Evolutionary conservation across 2,113 vertebrate genomes (phyloP).

Genomic region (Thoracochromis brauschi): DNA sequence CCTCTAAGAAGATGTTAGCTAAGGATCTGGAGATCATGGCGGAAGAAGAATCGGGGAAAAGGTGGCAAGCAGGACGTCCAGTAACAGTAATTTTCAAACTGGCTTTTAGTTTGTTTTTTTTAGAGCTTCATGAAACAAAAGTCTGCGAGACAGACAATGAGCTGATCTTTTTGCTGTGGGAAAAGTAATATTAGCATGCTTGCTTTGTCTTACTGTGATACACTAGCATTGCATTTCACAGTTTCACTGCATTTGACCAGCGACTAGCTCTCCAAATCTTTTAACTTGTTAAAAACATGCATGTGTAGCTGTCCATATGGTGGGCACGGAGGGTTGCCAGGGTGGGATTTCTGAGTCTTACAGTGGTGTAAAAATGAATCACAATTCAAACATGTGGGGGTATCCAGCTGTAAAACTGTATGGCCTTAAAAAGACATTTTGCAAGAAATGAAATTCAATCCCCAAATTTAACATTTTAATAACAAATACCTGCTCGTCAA

Average conservation of each 20-base stretch:
- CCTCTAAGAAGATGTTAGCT: neutral
- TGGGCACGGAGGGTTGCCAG: neutral
- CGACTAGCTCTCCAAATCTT: neutral
- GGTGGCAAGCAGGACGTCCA: neutral
- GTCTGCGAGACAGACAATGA: neutral
- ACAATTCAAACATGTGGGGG: neutral
- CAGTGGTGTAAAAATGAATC: neutral
- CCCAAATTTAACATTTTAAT: neutral
- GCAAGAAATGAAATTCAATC: neutral
- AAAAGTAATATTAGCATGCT: neutral
- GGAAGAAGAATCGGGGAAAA: neutral
- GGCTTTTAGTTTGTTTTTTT: neutral
- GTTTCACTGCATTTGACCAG: neutral
- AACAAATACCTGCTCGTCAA: neutral
- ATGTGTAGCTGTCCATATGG: neutral
- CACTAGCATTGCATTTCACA: neutral
- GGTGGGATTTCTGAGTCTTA: neutral
- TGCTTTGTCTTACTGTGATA: neutral
- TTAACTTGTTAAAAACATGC: neutral
- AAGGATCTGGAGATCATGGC: neutral
- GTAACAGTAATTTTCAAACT: neutral
- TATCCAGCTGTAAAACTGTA: neutral
- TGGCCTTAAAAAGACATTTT: neutral
- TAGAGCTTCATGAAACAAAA: neutral
- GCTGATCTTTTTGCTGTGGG: neutral